Base-by-base conservation (phyloP, 2,888 invertebrate species). In the Drosophila yooni region DNA sequence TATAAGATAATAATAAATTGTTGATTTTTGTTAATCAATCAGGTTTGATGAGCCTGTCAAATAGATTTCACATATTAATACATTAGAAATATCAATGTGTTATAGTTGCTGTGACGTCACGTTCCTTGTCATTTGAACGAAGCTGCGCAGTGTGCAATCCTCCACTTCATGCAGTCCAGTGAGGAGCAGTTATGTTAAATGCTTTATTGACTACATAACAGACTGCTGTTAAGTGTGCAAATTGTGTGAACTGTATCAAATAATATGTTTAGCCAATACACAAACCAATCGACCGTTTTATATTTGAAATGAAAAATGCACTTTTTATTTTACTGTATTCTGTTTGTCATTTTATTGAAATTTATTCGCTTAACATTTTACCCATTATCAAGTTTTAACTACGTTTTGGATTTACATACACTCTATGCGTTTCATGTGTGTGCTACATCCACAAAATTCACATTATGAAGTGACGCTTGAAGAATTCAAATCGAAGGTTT, bases 281-380 rank as follows among this genome's bases (percentile, higher is more conserved):
- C 43, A 69, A 72, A 34, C 64, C 76, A 46, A 0, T 0, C 13
- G 6, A 11, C 27, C 54, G 5, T 0, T 8, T 21, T 8, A 0
- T 4, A 25, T 43, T 53, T 34, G 0, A 43, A 51, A 31, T 51
- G 13, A 40, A 68, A 40, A 52, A 40, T 0, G 1, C 10, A 2
- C 2, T 25, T 2, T 69, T 52, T 64, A 68, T 73, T 77, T 81
- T 77, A 80, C 70, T 76, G 74, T 70, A 82, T 64, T 85, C 70
- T 62, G 58, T 74, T 75, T 81, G 69, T 64, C 81, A 46, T 74
- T 88, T 81, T 81, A 81, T 81, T 77, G 71, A 79, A 84, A 76
- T 88, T 86, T 88, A 88, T 86, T 88, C 56, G 67, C 87, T 87
- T 84, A 88, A 82, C 78, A 84, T 80, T 85, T 86, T 76, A 81